phyloP scores from a whole-genome alignment of 1,140 invertebrate genomes.

The Leptinotarsa defecta region DNA sequence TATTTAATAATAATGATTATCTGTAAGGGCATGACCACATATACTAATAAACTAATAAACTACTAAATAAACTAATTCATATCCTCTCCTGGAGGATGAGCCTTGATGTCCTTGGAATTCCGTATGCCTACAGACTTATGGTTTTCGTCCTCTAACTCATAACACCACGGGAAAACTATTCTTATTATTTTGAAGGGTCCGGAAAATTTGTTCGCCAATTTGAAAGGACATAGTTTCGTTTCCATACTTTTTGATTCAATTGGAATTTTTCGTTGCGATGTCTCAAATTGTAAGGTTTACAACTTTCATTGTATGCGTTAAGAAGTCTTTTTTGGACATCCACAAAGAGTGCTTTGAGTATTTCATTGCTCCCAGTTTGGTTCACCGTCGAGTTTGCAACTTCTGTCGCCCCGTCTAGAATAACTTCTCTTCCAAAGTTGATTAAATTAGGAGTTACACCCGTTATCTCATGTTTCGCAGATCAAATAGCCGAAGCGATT shows the following conservation, averaged over 20 bases:
- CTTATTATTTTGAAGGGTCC: conserved; percentile 28
- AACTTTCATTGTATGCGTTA: not conserved
- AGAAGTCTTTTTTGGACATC: conserved; percentile 8
- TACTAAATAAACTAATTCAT: not conserved
- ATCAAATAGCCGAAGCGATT: conserved; percentile 33
- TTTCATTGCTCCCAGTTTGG: too few relatives aligned
- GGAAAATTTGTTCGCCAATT: conserved; percentile 27
- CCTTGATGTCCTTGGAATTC: conserved; percentile 25
- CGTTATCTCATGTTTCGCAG: conserved; percentile 47
- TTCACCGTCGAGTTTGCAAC: too few relatives aligned
- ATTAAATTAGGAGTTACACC: conserved; percentile 43
- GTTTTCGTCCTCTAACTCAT: conserved; percentile 10
- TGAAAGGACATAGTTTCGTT: conserved; percentile 26
- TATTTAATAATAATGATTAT: too few relatives aligned
- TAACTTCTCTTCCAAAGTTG: conserved; percentile 31
- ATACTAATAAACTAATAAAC: not conserved
- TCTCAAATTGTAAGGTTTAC: not conserved
- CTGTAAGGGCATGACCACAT: too few relatives aligned
- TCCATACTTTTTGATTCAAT: conserved; percentile 16
- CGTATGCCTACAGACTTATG: conserved; percentile 2
- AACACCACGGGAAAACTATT: conserved; percentile 26
- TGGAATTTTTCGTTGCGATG: conserved; percentile 1
- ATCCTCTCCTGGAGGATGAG: conserved; percentile 22
- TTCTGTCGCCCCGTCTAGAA: not conserved
- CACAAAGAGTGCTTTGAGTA: not conserved